Evolutionary conservation across 2,797 vertebrate species (phyloP).

Genomic region (Pangasius djambal): DNA sequence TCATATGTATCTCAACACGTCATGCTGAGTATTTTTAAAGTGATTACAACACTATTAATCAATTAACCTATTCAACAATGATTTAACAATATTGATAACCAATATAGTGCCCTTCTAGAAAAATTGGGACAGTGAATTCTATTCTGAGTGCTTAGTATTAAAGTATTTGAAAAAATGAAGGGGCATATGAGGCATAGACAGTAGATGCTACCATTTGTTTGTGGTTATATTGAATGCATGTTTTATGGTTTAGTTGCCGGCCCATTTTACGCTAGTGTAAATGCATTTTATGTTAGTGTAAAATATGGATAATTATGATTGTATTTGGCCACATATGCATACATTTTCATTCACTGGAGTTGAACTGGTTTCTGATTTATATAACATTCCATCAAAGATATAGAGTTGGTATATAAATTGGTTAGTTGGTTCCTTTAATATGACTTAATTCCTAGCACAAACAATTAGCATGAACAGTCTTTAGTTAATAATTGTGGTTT

Average conservation of each 20-base stretch:
- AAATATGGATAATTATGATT: not conserved
- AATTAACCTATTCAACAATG: not conserved
- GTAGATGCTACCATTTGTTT: not conserved
- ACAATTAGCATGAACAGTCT: too few species aligned
- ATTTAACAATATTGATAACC: not conserved
- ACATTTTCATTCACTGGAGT: not conserved
- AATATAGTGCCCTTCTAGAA: not conserved
- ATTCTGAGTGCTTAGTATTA: not conserved
- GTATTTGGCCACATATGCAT: not conserved
- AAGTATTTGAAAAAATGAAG: not conserved
- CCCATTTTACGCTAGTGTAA: not conserved
- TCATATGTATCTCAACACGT: not conserved
- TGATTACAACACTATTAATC: not conserved
- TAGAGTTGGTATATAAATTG: too few species aligned
- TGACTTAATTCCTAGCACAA: too few species aligned
- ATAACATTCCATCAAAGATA: too few species aligned
- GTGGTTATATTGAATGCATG: not conserved
- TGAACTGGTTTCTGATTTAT: not conserved
- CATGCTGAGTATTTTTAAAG: not conserved
- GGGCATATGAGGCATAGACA: not conserved
- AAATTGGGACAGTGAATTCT: not conserved
- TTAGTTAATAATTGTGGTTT: too few species aligned
- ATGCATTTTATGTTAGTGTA: not conserved
- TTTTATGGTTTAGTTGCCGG: not conserved
- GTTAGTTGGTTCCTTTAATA: too few species aligned